Percentiles rank a stretch among this genome's conserved stretches.
Evolutionary conservation across 2,113 vertebrate species (phyloP).

Genomic region (Gymnorhina tibicen): DNA sequence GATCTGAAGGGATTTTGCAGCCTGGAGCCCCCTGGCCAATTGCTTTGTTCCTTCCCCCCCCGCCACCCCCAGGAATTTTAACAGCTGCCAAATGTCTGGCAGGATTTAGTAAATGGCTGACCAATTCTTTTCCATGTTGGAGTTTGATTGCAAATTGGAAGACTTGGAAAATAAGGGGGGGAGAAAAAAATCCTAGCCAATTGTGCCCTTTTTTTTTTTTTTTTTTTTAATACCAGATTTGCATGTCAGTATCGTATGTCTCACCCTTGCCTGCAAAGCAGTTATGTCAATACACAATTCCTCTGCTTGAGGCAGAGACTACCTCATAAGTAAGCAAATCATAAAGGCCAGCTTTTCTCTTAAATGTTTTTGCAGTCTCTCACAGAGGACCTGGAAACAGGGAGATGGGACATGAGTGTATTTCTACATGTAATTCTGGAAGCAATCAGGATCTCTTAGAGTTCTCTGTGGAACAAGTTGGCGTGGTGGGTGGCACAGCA

Average conservation of each 20-base stretch:
- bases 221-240: neutral
- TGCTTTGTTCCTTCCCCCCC: neutral
- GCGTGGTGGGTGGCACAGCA: fast-evolving
- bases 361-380: neutral
- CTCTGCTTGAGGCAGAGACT: neutral
- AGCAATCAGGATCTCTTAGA: neutral
- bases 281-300: neutral
- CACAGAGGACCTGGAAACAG: neutral
- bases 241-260: neutral
- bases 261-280: neutral
- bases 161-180: neutral
- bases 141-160: neutral
- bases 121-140: slow-evolving; percentile 30
- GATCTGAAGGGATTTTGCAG: slow-evolving; percentile 40
- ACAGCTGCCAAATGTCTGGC: slow-evolving; percentile 69
- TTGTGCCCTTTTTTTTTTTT: neutral
- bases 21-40: neutral
- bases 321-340: neutral
- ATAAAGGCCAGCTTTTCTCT: neutral
- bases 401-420: neutral
- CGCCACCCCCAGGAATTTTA: slow-evolving; percentile 6
- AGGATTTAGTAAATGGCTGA: slow-evolving; percentile 48
- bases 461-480: neutral
- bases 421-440: neutral
- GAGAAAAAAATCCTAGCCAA: neutral